Evolutionary conservation across 2,797 vertebrate genomes (phyloP).

Genomic region (Tympanoctomys barrerae): DNA sequence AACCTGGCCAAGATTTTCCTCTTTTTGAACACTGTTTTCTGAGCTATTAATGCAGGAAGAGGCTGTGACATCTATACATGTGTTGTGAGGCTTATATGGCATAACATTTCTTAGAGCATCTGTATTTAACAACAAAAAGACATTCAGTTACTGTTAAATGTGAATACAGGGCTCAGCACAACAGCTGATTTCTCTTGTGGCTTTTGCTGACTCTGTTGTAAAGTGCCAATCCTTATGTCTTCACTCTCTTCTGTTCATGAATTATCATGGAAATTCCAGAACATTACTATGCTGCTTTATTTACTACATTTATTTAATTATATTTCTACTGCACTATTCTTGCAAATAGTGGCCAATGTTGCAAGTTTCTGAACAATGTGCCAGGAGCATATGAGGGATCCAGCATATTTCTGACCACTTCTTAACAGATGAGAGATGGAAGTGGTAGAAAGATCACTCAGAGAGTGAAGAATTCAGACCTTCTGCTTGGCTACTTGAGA

Average conservation of each 20-base stretch:
- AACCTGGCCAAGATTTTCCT: background rate
- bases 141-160: background rate
- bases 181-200: background rate
- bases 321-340: background rate
- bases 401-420: background rate
- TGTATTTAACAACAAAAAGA: background rate
- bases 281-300: background rate
- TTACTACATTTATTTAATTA: background rate
- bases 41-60: background rate
- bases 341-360: background rate
- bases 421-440: background rate
- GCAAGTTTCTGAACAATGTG: background rate
- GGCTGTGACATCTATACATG: background rate
- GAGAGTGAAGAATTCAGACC: background rate
- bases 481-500: slow-evolving; percentile 11
- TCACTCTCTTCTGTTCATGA: background rate
- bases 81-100: background rate
- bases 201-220: background rate
- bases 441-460: background rate
- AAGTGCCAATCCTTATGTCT: background rate
- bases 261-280: background rate
- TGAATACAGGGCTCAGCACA: background rate
- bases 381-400: background rate
- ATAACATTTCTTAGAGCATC: background rate
- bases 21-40: background rate